Evolutionary conservation across 2,797 vertebrate genomes (phyloP).

Genomic region (Sebastes paucispinis): DNA sequence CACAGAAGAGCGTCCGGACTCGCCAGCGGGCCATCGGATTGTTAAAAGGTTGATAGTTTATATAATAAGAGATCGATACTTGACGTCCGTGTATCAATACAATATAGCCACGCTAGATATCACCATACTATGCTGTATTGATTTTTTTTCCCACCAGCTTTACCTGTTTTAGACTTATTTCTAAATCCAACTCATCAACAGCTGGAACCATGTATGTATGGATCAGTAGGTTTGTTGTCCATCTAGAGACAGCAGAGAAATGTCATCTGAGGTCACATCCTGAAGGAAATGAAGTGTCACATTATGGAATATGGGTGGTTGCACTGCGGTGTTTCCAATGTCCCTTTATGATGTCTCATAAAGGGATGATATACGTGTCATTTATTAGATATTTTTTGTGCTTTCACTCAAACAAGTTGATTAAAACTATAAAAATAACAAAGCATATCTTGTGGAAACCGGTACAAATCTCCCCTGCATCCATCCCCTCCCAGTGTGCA

Average conservation of each 20-base stretch:
- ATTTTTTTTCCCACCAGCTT: rapidly evolving
- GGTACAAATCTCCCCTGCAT: background rate
- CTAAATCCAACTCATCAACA: background rate
- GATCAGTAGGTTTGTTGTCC: background rate
- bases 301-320: background rate
- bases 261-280: background rate
- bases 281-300: background rate
- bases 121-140: too few species aligned
- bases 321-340: background rate
- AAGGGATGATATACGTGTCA: background rate
- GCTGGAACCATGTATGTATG: background rate
- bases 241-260: background rate
- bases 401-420: background rate
- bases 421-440: background rate
- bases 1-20: too few species aligned
- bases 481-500: background rate
- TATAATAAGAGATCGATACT: too few species aligned
- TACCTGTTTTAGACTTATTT: background rate
- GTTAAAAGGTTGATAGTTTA: too few species aligned
- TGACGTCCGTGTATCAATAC: too few species aligned
- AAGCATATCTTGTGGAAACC: background rate
- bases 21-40: too few species aligned
- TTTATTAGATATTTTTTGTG: background rate
- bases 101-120: too few species aligned
- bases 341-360: too few species aligned